Evolutionary conservation across 2,113 vertebrate genomes (phyloP).

Genomic region (Trematomus loennbergii): DNA sequence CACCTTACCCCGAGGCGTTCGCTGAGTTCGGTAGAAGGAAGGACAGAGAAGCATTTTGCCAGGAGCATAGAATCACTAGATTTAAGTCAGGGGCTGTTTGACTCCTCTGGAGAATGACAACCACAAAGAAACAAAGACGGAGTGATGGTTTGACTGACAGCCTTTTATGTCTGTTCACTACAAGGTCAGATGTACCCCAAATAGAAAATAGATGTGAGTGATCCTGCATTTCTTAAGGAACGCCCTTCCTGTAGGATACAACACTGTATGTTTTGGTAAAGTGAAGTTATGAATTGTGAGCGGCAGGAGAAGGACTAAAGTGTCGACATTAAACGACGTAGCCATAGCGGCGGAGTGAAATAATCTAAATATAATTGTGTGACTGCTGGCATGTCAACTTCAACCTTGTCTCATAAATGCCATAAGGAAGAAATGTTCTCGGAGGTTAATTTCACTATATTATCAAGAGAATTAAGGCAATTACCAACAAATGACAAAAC

Average conservation of each 20-base stretch:
- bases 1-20: constrained; percentile 67
- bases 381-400: constrained; percentile 64
- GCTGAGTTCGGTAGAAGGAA: constrained; percentile 47
- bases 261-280: constrained; percentile 42
- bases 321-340: constrained; percentile 38
- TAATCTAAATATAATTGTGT: constrained; percentile 72
- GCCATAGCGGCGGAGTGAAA: constrained; percentile 44
- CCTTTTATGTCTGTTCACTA: constrained; percentile 70
- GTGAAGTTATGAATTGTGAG: constrained; percentile 52
- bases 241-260: constrained; percentile 53
- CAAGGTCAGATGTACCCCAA: constrained; percentile 76
- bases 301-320: constrained; percentile 39
- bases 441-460: constrained; percentile 76
- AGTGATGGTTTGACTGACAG: constrained; percentile 71
- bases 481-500: constrained; percentile 76
- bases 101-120: constrained; percentile 73
- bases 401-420: constrained; percentile 75
- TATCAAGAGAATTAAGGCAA: constrained; percentile 77
- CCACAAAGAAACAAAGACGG: constrained; percentile 68
- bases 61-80: constrained; percentile 62
- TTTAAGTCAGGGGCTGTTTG: constrained; percentile 64
- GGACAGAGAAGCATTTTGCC: constrained; percentile 68
- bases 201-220: constrained; percentile 56
- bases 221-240: constrained; percentile 64
- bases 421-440: constrained; percentile 69